These are phyloP conservation scores for Drosophila leonis DNA, from an alignment of 2,888 invertebrate species.

Conservation along the genomic window DNA sequence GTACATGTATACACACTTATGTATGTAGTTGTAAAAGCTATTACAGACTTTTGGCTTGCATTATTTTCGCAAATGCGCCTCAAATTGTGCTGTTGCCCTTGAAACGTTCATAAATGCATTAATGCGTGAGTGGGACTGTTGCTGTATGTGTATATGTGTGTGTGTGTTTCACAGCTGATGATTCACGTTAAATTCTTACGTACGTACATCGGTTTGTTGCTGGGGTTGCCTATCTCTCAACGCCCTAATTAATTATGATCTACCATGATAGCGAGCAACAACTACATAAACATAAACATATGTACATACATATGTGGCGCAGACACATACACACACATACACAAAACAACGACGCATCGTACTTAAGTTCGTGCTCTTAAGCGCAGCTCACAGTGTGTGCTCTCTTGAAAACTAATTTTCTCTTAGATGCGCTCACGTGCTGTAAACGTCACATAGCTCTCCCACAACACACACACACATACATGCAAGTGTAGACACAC, in stretches of 20 bases:
- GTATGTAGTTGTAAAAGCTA: constrained; percentile 5
- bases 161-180: constrained; percentile 12
- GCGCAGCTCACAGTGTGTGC: constrained; percentile 21
- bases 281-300: neutral
- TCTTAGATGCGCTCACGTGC: constrained; percentile 68
- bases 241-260: constrained; percentile 15
- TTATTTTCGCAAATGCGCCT: constrained; percentile 30
- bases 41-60: constrained; percentile 17
- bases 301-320: too few relatives aligned
- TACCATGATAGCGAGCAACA: constrained; percentile 16
- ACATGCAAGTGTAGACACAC: constrained; percentile 1
- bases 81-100: constrained; percentile 51
- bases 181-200: constrained; percentile 18
- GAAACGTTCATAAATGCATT: constrained; percentile 21
- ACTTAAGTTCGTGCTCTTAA: constrained; percentile 44
- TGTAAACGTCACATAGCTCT: constrained; percentile 39
- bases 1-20: neutral
- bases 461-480: constrained; percentile 14
- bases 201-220: neutral
- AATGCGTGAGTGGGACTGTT: neutral
- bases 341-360: constrained; percentile 21
- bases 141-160: neutral
- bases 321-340: neutral
- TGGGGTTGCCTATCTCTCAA: constrained; percentile 30
- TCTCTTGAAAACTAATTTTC: constrained; percentile 34